Conservation (phyloP, 2,113 vertebrate species). For the Poeciliopsis prolifica region DNA sequence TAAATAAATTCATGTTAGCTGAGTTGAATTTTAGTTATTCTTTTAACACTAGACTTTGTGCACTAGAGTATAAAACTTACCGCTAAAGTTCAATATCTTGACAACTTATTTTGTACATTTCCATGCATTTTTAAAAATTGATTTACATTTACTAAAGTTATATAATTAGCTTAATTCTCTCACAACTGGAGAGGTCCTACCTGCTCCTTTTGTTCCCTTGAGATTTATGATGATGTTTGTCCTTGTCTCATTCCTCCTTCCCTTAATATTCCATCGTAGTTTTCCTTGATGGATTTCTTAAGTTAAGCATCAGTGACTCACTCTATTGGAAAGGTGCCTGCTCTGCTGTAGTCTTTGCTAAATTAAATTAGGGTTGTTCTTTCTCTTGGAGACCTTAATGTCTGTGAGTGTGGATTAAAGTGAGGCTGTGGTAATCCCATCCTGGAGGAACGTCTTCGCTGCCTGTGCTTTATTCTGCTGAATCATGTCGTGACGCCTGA, state of each 20-base stretch:
- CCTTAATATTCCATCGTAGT: slow-evolving; percentile 14
- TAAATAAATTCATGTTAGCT: background rate
- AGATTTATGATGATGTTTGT: slow-evolving; percentile 53
- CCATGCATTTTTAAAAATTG: slow-evolving; percentile 41
- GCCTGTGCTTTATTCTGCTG: slow-evolving; percentile 42
- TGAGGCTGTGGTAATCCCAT: slow-evolving; percentile 34
- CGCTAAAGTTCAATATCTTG: slow-evolving; percentile 19
- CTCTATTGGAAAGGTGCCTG: slow-evolving; percentile 58
- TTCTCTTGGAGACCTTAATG: slow-evolving; percentile 25
- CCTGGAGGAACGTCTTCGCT: slow-evolving; percentile 20
- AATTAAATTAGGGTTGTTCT: slow-evolving; percentile 56
- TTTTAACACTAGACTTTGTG: background rate
- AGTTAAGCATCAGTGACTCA: slow-evolving; percentile 49
- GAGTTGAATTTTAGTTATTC: too few species aligned
- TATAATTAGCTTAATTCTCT: slow-evolving; percentile 58
- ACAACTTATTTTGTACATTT: slow-evolving; percentile 37
- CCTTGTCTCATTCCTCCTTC: slow-evolving; percentile 45
- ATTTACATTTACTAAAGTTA: too few species aligned
- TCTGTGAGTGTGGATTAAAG: slow-evolving; percentile 24
- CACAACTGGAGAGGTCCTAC: slow-evolving; percentile 63
- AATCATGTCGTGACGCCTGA: slow-evolving; percentile 42
- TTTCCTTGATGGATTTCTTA: slow-evolving; percentile 52
- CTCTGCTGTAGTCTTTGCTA: slow-evolving; percentile 39
- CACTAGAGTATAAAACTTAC: background rate
- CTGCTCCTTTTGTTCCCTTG: slow-evolving; percentile 59